Conservation (phyloP, 1,140 invertebrate genomes). For the Sminthurinus signatus region DNA sequence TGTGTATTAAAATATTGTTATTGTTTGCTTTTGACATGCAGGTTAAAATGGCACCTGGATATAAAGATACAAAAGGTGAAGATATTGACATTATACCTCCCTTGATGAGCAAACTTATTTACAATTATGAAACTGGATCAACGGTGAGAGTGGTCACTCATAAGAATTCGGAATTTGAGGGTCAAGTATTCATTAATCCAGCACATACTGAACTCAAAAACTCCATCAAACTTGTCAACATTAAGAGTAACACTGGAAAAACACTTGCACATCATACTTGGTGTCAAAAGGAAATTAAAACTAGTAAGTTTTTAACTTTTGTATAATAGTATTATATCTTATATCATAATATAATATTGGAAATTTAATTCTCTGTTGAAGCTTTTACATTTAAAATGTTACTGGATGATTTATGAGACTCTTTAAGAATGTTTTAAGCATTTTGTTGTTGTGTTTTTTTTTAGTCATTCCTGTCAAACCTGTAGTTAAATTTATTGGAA, state of each 20-base stretch:
- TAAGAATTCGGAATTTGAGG: background rate
- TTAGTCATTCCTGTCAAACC: background rate
- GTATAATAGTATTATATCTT: too few relatives aligned
- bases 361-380: background rate
- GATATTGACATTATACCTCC: too few relatives aligned
- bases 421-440: background rate
- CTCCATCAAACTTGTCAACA: background rate
- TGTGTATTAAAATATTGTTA: too few relatives aligned
- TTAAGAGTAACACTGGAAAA: background rate
- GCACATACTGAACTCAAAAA: background rate
- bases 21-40: too few relatives aligned
- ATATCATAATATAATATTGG: background rate
- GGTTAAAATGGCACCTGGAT: too few relatives aligned
- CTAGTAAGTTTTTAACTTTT: too few relatives aligned
- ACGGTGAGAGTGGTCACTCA: background rate
- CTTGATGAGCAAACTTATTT: background rate
- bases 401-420: background rate
- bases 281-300: background rate
- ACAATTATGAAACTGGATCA: background rate
- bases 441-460: background rate
- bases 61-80: too few relatives aligned
- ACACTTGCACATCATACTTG: background rate
- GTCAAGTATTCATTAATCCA: slow-evolving; percentile 3
- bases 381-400: background rate
- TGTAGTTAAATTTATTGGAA: background rate